Percentiles rank a stretch among this genome's conserved stretches.
These are phyloP conservation scores for Sebastes taczanowskii DNA, from an alignment of 2,797 vertebrate genomes.

Conservation along the genomic window DNA sequence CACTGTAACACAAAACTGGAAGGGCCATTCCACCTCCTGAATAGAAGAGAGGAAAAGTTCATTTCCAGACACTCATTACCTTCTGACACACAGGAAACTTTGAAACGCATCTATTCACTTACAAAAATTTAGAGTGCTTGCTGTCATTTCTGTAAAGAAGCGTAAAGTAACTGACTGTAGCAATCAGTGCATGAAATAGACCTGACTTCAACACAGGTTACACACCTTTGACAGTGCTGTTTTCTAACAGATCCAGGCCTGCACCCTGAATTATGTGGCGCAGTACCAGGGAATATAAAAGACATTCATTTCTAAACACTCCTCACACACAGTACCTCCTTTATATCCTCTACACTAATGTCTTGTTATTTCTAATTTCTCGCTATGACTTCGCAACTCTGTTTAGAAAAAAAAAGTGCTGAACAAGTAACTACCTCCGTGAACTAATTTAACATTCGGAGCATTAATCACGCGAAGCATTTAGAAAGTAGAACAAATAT, in stretches of 20 bases:
- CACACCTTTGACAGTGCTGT: not conserved
- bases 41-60: not conserved
- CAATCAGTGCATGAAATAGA: constrained; percentile 17
- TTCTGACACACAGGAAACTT: not conserved
- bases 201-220: not conserved
- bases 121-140: not conserved
- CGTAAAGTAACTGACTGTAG: not conserved
- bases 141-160: not conserved
- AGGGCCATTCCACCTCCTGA: not conserved
- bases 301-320: not conserved
- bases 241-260: not conserved
- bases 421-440: constrained; percentile 5
- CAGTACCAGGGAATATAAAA: not conserved
- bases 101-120: constrained; percentile 16
- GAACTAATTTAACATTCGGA: not conserved
- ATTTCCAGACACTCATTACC: not conserved
- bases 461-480: constrained; percentile 16
- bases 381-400: not conserved
- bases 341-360: not conserved
- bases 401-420: constrained; percentile 3
- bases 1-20: constrained; percentile 7
- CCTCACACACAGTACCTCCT: not conserved
- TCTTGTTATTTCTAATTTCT: not conserved
- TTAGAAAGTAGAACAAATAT: constrained; percentile 14
- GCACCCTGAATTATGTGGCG: not conserved